Conservation (phyloP, 2,797 vertebrate genomes). For the Eupleurogrammus muticus region DNA sequence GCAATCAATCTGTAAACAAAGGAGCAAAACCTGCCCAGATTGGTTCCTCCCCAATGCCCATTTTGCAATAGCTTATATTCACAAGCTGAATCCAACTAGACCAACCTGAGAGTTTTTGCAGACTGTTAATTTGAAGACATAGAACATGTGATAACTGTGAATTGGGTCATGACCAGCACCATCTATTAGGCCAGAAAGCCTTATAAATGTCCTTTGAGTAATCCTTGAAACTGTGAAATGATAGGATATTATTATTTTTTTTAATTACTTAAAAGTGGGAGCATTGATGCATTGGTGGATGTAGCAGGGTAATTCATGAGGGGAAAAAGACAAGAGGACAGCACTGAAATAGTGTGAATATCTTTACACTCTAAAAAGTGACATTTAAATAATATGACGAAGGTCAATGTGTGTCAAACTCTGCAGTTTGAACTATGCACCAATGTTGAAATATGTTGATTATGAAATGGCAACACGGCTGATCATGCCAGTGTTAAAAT, state of each 20-base stretch:
- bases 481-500: slow-evolving; percentile 32
- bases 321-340: not conserved
- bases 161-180: slow-evolving; percentile 1
- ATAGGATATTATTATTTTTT: not conserved
- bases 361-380: slow-evolving; percentile 11
- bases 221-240: not conserved
- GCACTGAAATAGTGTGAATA: not conserved
- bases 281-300: not conserved
- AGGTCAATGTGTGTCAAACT: slow-evolving; percentile 37
- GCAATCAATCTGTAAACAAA: slow-evolving; percentile 52
- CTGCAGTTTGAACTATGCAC: not conserved
- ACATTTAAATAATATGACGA: slow-evolving; percentile 22
- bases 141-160: slow-evolving; percentile 8
- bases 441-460: slow-evolving; percentile 39
- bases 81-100: slow-evolving; percentile 9
- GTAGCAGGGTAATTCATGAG: not conserved
- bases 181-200: not conserved
- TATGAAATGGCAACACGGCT: slow-evolving; percentile 24
- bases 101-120: slow-evolving; percentile 13
- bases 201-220: slow-evolving; percentile 7
- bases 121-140: not conserved
- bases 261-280: not conserved
- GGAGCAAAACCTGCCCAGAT: slow-evolving; percentile 34
- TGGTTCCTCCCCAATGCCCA: slow-evolving; percentile 25
- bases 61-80: slow-evolving; percentile 54